Evolutionary conservation across 2,797 vertebrate species (phyloP), one percentile per base, ranked within the genome.

Genomic region (Coendou prehensilis): DNA sequence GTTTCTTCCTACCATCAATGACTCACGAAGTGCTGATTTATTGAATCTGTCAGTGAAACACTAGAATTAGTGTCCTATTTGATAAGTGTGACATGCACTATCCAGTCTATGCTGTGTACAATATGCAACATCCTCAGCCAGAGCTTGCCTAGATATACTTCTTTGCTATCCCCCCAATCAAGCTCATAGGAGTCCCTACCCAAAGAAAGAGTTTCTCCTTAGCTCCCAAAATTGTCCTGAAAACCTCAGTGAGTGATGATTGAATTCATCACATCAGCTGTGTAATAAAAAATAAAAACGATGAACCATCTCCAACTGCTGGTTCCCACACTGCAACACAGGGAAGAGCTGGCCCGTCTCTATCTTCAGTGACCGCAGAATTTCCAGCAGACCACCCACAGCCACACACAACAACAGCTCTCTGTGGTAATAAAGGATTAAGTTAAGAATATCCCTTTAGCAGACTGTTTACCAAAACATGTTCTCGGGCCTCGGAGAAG

Each of bases 21-120:
- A 95, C 23, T 90, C 86, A 75, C 14, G 26, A 45, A 79, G 75
- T 75, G 33, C 56, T 93, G 83, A 87, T 83, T 93, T 95, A 97
- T 67, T 84, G 79, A 88, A n/a, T 88, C 28, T 57, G 41, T 91
- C 92, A 80, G 56, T 41, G 15, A 95, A 92, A 57, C 86, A 92
- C 59, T 75, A 92, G 96, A 95, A 95, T 93, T 33, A 83, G 50
- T 59, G 75, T 78, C 83, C 79, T 79, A 20, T 75, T 87, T 82
- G 64, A 41, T 73, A 88, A n/a, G 56, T 94, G 69, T 71, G 23
- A 92, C 87, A 47, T 67, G 14, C 87, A 14, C 63, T 80, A 26
- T n/a, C 89, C 30, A 54, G 33, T 84, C 87, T 56, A n/a, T 57
- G 52, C 15, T 54, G 26, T 41, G 50, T 37, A n/a, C 4, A 7